Base-by-base conservation (phyloP, 2,113 vertebrate species). In the Dunckerocampus dactyliophorus region DNA sequence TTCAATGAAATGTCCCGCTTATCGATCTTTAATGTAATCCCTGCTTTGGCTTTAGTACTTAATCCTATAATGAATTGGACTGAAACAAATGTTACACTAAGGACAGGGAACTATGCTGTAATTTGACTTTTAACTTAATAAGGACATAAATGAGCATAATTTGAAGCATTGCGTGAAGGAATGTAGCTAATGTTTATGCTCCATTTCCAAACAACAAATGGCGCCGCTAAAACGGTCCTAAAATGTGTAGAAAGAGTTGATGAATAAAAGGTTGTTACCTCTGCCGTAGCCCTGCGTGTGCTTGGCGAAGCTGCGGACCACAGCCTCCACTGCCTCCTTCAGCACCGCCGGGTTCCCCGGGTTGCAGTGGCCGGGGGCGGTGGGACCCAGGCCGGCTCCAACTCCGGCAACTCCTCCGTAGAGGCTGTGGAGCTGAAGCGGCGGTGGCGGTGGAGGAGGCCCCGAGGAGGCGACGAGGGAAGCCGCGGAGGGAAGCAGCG, bases 251-350 rank as follows among this genome's bases (percentile, higher is more conserved):
- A 37, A 54, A 2, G 34, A 16, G 17, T 20, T 8, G 19, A 12
- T 1, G 34, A 39, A 15, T 16, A 2, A 20, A 6, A 17, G 14
- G 43, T 46, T 3, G 42, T 91, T 90, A 97, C 95, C 95, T 87
- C 95, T 90, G 77, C 95, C 94, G 72, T 97, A 97, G 57, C 95
- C 95, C 75, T 98, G 95, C 12, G 95, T 98, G 91, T 98, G 95
- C 79, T 96, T 96, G 69, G 95, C 95, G 88, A 98, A 97, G 91
- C 95, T 97, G 82, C 94, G 81, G 60, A 97, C 95, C 77, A 98
- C 95, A 6, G 95, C 95, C 86, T 98, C 95, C 88, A 97, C 95
- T 6, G 95, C 95, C 78, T 97, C 94, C 78, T 94, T 88, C 86
- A 97, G 89, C 81, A 95, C 94, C 0, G 92, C 92, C 12, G 94